A percentile compares a stretch with the other conserved stretches of the same genome.
Evolutionary conservation across 2,797 vertebrate genomes (phyloP).

Genomic region (Xenopus petersii): DNA sequence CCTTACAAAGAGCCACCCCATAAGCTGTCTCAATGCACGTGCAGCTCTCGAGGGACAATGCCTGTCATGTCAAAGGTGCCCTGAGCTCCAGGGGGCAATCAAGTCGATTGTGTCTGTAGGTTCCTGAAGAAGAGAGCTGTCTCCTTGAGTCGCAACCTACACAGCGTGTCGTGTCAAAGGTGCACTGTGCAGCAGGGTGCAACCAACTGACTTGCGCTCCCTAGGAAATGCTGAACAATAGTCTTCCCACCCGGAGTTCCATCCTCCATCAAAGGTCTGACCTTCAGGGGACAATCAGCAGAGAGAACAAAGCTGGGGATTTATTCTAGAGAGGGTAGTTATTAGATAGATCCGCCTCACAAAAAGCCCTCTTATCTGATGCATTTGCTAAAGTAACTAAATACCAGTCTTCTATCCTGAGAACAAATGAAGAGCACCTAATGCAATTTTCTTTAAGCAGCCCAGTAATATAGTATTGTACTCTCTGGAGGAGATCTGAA

Average conservation of each 20-base stretch:
- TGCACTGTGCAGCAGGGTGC: neutral
- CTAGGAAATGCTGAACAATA: no score
- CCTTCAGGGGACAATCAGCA: neutral
- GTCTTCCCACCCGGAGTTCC: no score
- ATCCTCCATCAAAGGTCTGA: neutral
- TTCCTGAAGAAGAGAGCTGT: neutral
- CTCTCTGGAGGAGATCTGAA: slow-evolving; percentile 23
- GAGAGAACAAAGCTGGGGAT: no score
- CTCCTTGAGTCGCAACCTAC: neutral
- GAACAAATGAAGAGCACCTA: neutral
- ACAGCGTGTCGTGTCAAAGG: no score
- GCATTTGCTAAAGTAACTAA: no score
- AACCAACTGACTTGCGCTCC: no score
- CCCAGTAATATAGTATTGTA: slow-evolving; percentile 11
- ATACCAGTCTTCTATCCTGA: neutral
- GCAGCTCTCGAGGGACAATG: slow-evolving; percentile 49
- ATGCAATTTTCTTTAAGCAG: slow-evolving; percentile 31
- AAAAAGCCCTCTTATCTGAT: no score
- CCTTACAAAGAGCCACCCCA: slow-evolving; percentile 5
- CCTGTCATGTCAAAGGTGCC: slow-evolving; percentile 52
- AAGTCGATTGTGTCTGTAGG: neutral
- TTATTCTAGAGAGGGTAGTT: no score
- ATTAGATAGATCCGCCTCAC: no score
- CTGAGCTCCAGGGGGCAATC: slow-evolving; percentile 42
- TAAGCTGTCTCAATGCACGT: slow-evolving; percentile 37